Conservation (phyloP, 2,113 vertebrate genomes). For the Pseudopipra pipra region DNA sequence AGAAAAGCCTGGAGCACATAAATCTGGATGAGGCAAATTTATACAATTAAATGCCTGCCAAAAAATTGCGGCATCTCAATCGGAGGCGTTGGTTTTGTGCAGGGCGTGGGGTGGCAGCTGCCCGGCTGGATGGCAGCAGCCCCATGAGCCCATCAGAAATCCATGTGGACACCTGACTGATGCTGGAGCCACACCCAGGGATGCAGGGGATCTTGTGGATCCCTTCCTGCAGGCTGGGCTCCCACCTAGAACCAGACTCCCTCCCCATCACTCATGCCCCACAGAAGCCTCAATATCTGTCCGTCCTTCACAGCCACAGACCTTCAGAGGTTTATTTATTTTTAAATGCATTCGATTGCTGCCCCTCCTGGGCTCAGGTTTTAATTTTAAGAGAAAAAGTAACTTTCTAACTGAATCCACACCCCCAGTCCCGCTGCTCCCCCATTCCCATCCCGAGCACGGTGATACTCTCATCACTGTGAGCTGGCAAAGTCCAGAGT, state of each 20-base stretch:
- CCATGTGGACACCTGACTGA: background rate
- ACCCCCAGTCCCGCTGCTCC: accelerated
- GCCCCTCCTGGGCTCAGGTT: background rate
- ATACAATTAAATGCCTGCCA: constrained; percentile 47
- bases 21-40: constrained; percentile 59
- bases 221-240: background rate
- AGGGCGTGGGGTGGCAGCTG: constrained; percentile 38
- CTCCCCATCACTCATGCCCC: accelerated
- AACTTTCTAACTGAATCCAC: background rate
- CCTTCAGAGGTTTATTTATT: background rate
- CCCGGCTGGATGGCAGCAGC: background rate
- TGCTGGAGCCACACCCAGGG: background rate
- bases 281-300: background rate
- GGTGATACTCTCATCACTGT: background rate
- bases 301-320: background rate
- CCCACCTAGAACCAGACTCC: background rate
- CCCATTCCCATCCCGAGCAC: background rate
- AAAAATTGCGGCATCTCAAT: constrained; percentile 51
- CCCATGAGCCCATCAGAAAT: background rate
- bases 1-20: constrained; percentile 50
- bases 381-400: background rate
- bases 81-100: background rate
- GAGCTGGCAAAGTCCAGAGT: background rate
- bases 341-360: background rate
- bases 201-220: background rate